Evolutionary conservation across 2,888 invertebrate species (phyloP), one percentile per base, ranked within the genome.

Genomic region (Parochlus steinenii): DNA sequence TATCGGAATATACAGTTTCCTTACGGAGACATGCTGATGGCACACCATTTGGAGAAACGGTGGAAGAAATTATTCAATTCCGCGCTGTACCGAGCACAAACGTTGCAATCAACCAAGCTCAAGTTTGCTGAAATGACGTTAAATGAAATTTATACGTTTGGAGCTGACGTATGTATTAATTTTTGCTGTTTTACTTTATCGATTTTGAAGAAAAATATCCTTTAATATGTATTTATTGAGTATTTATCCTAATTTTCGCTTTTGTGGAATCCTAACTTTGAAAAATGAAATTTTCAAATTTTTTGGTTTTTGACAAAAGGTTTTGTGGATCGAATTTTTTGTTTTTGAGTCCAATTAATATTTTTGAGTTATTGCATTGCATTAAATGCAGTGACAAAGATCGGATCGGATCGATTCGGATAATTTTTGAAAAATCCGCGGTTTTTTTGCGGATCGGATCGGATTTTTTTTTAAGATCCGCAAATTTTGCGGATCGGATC

Each of bases 41-140:
- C 57, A n/a, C 63, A 71, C 48, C 62, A 61, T 39, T 55, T 83
- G 28, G 69, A 77, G 51, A 56, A 64, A 12, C 66, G 75, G 2
- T 83, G 82, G 82, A 69, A 72, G 39, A 62, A 63, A 4, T 55
- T 83, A 8, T 75, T 74, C 47, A 64, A 74, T 34, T 70, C 73
- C 1, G 72, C 77, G 0, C 51, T 82, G 5, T 79, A 73, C 55
- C 64, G 80, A 36, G 68, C 67, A 8, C 68, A 69, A 40, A 74
- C 74, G 3, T 55, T 83, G 23, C 75, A 79, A 48, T 70, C 75
- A 37, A 83, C 85, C n/a, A 89, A 86, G 51, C 77, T 77, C 36
- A 75, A 81, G 48, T 92, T 89, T 58, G 80, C 82, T 7, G 73
- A 77, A 48, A 65, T 87, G 47, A 89, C 83, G 22, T 65, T 74